These are phyloP conservation scores for Neocloeon triangulifer DNA, from an alignment of 1,140 invertebrate genomes.

Conservation along the genomic window DNA sequence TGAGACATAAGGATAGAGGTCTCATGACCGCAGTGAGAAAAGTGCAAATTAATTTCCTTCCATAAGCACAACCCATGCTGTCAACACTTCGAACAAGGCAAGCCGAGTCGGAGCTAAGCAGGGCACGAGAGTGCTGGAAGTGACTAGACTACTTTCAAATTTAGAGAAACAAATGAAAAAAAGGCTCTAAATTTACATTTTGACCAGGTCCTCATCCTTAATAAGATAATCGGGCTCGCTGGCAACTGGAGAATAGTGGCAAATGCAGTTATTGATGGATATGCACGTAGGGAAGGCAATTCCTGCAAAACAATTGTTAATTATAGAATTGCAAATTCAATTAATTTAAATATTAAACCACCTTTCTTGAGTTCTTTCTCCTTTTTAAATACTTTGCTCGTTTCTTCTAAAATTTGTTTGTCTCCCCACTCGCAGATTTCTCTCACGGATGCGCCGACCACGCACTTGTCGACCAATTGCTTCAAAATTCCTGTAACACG, in stretches of 20 bases:
- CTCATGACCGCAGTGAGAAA: no score
- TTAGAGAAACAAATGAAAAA: no score
- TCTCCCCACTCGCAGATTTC: slow-evolving; percentile 88
- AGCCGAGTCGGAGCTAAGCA: no score
- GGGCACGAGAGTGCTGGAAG: no score
- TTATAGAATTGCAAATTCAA: slow-evolving; percentile 4
- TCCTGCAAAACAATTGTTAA: slow-evolving; percentile 24
- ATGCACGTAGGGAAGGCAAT: slow-evolving; percentile 98
- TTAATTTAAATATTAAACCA: slow-evolving; percentile 7
- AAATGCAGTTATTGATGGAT: slow-evolving; percentile 97
- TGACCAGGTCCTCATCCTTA: slow-evolving; percentile 87
- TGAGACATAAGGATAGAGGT: no score
- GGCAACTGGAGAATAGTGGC: slow-evolving; percentile 89
- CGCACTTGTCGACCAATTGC: slow-evolving; percentile 69
- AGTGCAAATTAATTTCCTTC: no score
- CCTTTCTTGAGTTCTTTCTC: slow-evolving; percentile 96
- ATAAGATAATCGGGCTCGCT: slow-evolving; percentile 76
- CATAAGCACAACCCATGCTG: no score
- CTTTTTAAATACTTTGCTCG: slow-evolving; percentile 91
- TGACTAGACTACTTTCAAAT: no score
- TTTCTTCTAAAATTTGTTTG: slow-evolving; percentile 69
- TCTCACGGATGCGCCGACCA: slow-evolving; percentile 64
- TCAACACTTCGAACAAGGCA: no score
- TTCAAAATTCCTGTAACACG: slow-evolving; percentile 62
- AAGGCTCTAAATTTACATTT: slow-evolving; percentile 54